phyloP scores from a whole-genome alignment of 2,888 invertebrate genomes.

The Parasteatoda lunata region DNA sequence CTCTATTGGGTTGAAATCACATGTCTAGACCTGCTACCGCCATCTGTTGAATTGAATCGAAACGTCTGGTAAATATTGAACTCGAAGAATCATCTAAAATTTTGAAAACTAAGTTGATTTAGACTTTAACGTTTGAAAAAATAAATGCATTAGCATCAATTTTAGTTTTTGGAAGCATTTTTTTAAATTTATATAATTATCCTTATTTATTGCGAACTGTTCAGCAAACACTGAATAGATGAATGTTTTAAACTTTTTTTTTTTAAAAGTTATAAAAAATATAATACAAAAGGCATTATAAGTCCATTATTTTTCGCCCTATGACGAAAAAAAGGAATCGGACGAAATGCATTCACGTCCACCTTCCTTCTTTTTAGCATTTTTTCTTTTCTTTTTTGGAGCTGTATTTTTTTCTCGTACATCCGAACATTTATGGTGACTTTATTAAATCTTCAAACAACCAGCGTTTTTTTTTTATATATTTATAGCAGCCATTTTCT shows the following conservation, averaged over 20 bases:
- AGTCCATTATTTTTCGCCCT: conserved; percentile 54
- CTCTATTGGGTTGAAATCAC: neutral
- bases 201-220: too few species aligned
- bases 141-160: too few species aligned
- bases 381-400: conserved; percentile 10
- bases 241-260: too few species aligned
- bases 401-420: conserved; percentile 38
- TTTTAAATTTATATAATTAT: too few species aligned
- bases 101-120: too few species aligned
- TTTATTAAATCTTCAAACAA: conserved; percentile 66
- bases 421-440: conserved; percentile 61
- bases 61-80: too few species aligned
- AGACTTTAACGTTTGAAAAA: too few species aligned
- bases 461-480: conserved; percentile 24
- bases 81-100: too few species aligned
- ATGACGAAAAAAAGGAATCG: conserved; percentile 19
- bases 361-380: conserved; percentile 23
- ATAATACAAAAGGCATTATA: conserved; percentile 57
- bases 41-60: conserved; percentile 59
- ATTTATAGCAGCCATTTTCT: neutral
- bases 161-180: too few species aligned
- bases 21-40: conserved; percentile 36
- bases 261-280: too few species aligned
- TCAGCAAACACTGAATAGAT: too few species aligned
- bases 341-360: conserved; percentile 26